Base-by-base conservation (phyloP, 2,888 invertebrate species). In the Zele albiditarsus region DNA sequence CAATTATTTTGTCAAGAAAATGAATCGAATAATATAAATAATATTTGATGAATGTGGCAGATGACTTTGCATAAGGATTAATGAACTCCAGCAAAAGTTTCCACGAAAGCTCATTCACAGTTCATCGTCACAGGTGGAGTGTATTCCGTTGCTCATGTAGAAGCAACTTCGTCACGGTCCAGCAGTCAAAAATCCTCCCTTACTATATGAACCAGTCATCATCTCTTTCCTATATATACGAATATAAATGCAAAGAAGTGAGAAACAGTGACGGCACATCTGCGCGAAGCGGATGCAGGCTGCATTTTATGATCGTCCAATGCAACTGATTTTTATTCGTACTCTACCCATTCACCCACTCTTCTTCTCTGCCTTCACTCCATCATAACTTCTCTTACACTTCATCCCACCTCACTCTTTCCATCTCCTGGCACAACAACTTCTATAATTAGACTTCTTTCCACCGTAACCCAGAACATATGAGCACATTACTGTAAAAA, bases 261-360 rank as follows among this genome's bases (percentile, higher is more conserved):
- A 20, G 53, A 8, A 10, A 53, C 6, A 53, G 53, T 53, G 53
- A 71, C 79, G 12, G 83, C 83, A 86, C 87, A 88, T 88, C 87
- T 88, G 87, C 87, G 85, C 80, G 73, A 80, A 85, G 83, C 87
- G 87, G 87, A 88, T 88, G 87, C 87, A 88, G 87, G 81, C 87
- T 88, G 87, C 87, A 86, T 85, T 88, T 88, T 88, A 88, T 84
- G 87, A 82, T 82, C 86, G 86, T 80, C 86, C 85, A 84, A 85
- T 86, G 85, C 85, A 85, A 84, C 84, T 83, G 81, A 86, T 85
- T 86, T 84, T 83, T 78, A 82, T 84, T 83, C 80, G 80, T 83
- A 82, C 28, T 1, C 31, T 83, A 83, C 85, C 82, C 84, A 84
- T 84, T 84, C 85, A 57, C 75, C 70, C 62, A 60, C 73, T 73